phyloP scores from a whole-genome alignment of 1,140 invertebrate genomes.

The Cepaea nemoralis region DNA sequence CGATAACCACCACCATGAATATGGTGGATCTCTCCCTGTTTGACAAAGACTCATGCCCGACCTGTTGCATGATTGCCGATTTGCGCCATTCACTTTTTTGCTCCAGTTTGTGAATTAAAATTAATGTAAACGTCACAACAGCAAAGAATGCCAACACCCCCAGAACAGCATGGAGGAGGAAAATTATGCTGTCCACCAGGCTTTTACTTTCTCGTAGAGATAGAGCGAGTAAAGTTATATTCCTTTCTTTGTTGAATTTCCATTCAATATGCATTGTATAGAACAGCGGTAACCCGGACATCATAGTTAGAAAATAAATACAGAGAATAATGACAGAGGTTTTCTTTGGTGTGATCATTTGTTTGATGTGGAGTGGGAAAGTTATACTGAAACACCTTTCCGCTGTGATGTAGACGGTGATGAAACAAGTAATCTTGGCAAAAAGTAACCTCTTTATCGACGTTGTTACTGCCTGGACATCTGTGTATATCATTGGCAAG shows the following conservation, averaged over 20 bases:
- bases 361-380: not conserved
- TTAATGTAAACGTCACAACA: not conserved
- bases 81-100: not conserved
- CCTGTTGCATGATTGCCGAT: not conserved
- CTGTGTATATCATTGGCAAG: not conserved
- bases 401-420: not conserved
- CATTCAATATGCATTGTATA: not conserved
- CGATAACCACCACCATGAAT: not conserved
- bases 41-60: not conserved
- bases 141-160: not conserved
- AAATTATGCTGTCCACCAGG: not conserved
- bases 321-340: not conserved
- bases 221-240: not conserved
- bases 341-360: conserved; percentile 1
- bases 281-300: not conserved
- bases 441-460: too few relatives aligned
- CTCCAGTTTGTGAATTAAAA: not conserved
- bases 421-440: not conserved
- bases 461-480: not conserved
- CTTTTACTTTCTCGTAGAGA: not conserved
- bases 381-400: not conserved
- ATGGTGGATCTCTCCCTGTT: not conserved
- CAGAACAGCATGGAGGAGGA: not conserved
- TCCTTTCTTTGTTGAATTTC: not conserved
- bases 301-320: not conserved